Evolutionary conservation across 2,888 invertebrate species (phyloP).

Genomic region (Volucella inanis): DNA sequence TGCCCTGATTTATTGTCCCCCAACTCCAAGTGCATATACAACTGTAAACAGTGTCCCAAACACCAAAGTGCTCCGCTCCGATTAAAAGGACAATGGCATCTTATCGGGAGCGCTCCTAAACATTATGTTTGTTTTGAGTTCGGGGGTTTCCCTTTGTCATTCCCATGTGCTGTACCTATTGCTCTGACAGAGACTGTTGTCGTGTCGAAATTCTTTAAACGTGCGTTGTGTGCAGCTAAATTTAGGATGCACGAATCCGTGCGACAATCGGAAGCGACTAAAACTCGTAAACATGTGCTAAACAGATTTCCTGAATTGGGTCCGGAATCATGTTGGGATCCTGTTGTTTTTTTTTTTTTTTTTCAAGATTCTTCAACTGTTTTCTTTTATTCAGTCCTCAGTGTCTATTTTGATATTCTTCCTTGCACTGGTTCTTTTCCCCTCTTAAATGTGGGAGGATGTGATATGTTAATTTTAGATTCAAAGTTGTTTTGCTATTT

Average conservation of each 20-base stretch:
- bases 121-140: conserved; percentile 53
- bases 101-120: conserved; percentile 49
- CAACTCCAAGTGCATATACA: conserved; percentile 14
- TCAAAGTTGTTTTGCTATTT: conserved; percentile 51
- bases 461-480: conserved; percentile 60
- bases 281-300: conserved; percentile 66
- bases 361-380: too few species aligned
- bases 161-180: not conserved
- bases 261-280: conserved; percentile 72
- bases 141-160: conserved; percentile 34
- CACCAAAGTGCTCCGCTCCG: conserved; percentile 46
- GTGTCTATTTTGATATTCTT: conserved; percentile 46
- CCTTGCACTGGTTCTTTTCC: not conserved
- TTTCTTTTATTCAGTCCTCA: not conserved
- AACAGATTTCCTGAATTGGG: conserved; percentile 71
- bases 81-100: conserved; percentile 68
- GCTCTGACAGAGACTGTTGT: conserved; percentile 29
- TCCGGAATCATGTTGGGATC: conserved; percentile 58
- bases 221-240: conserved; percentile 62
- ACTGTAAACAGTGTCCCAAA: conserved; percentile 18
- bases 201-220: conserved; percentile 41
- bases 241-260: conserved; percentile 67
- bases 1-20: conserved; percentile 65
- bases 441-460: conserved; percentile 47
- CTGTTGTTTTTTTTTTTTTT: conserved; percentile 2